Percentiles rank a stretch among this genome's conserved stretches.
These are phyloP conservation scores for Merops nubicus DNA, from an alignment of 2,113 vertebrate species.

Conservation along the genomic window DNA sequence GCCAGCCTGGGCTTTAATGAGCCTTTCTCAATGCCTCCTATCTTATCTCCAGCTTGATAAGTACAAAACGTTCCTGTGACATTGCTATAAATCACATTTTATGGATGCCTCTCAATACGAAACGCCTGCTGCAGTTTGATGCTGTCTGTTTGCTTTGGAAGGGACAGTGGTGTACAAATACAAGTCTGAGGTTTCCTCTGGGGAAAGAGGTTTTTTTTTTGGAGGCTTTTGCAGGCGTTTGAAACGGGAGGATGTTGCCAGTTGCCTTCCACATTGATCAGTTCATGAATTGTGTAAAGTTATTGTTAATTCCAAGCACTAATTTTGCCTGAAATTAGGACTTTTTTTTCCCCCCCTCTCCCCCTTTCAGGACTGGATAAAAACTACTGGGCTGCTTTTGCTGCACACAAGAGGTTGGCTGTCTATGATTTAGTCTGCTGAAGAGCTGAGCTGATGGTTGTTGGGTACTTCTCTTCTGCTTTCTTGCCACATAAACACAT, in stretches of 20 bases:
- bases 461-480: neutral
- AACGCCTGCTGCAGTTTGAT: neutral
- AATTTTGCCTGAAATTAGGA: neutral
- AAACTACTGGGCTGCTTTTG: neutral
- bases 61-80: neutral
- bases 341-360: accelerated
- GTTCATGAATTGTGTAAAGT: neutral
- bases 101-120: neutral
- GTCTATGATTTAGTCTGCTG: neutral
- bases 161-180: neutral
- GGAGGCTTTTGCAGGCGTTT: neutral
- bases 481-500: neutral
- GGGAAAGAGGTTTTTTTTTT: neutral
- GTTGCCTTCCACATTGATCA: neutral
- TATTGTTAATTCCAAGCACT: neutral
- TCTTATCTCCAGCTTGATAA: conserved; percentile 55
- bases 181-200: neutral
- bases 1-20: conserved; percentile 30
- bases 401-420: too few relatives aligned
- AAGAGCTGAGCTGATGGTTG: neutral
- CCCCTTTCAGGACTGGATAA: too few relatives aligned
- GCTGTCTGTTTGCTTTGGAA: conserved; percentile 6
- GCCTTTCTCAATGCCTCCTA: conserved; percentile 33
- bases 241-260: neutral
- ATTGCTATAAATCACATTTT: conserved; percentile 32